phyloP scores from a whole-genome alignment of 1,140 invertebrate species.

The Polyergus mexicanus region DNA sequence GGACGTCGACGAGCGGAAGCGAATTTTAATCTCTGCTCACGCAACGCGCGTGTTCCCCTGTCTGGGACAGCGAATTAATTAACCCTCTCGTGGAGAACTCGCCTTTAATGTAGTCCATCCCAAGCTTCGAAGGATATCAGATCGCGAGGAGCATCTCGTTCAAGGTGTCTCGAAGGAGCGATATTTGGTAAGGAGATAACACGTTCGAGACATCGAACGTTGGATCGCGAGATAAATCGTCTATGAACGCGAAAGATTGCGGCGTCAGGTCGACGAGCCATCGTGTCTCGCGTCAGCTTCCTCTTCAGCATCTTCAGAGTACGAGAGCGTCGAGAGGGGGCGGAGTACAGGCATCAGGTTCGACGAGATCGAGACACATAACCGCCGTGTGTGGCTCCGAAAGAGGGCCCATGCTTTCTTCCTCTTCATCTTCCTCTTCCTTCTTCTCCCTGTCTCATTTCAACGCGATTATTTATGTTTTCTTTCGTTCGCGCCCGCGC shows the following conservation, averaged over 20 bases:
- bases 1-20: conserved; percentile 48
- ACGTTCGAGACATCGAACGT: not conserved
- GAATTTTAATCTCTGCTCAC: conserved; percentile 55
- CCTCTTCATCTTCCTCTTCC: conserved; percentile 25
- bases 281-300: conserved; percentile 42
- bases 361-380: conserved; percentile 50
- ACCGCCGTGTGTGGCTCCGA: conserved; percentile 83
- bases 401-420: conserved; percentile 47
- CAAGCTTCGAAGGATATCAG: not conserved
- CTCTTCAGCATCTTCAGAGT: conserved; percentile 33
- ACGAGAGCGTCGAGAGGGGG: conserved; percentile 62
- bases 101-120: conserved; percentile 31
- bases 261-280: not conserved
- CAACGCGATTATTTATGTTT: conserved; percentile 87
- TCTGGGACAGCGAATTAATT: conserved; percentile 43
- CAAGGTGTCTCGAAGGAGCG: not conserved
- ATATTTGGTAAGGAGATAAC: conserved; percentile 17
- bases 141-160: conserved; percentile 21
- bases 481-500: conserved; percentile 80
- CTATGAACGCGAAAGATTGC: not conserved
- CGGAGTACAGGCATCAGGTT: conserved; percentile 60
- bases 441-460: conserved; percentile 84
- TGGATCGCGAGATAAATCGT: conserved; percentile 20
- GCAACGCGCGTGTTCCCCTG: conserved; percentile 23
- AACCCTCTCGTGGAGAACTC: conserved; percentile 21